phyloP scores from a whole-genome alignment of 2,113 vertebrate genomes.

The Dipodomys spectabilis region DNA sequence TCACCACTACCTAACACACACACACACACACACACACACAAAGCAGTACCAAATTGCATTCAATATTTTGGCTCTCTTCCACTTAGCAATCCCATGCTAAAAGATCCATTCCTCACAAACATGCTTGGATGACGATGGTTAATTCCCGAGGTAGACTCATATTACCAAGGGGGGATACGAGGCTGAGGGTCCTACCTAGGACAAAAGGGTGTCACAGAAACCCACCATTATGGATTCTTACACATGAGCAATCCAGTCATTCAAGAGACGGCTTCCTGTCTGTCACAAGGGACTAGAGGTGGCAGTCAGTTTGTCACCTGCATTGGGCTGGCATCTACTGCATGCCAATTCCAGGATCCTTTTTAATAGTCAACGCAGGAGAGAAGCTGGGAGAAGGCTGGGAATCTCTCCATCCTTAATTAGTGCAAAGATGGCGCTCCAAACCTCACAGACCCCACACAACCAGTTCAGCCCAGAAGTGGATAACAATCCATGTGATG shows the following conservation, averaged over 20 bases:
- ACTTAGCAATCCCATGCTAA: not conserved
- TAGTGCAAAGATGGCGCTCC: not conserved
- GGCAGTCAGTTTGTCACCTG: not conserved
- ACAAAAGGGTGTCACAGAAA: not conserved
- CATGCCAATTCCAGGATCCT: not conserved
- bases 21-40: too few species aligned
- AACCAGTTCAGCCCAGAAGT: too few species aligned
- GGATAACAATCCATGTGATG: too few species aligned
- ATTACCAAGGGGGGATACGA: not conserved
- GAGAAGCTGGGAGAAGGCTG: not conserved
- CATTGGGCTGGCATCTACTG: not conserved
- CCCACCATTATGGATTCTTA: not conserved
- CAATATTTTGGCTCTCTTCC: not conserved
- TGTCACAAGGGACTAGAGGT: fast-evolving
- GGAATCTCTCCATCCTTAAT: not conserved
- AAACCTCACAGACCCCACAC: too few species aligned
- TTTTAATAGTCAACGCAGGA: not conserved
- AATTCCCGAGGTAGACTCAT: not conserved
- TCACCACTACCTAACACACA: not conserved
- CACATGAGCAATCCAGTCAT: not conserved
- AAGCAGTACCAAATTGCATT: not conserved
- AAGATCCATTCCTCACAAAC: conserved; percentile 39
- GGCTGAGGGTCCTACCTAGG: not conserved
- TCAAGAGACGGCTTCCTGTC: not conserved
- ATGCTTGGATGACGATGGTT: not conserved